Evolutionary conservation across 2,888 invertebrate species (phyloP), one percentile per base, ranked within the genome.

Genomic region (Dryobota labecula): DNA sequence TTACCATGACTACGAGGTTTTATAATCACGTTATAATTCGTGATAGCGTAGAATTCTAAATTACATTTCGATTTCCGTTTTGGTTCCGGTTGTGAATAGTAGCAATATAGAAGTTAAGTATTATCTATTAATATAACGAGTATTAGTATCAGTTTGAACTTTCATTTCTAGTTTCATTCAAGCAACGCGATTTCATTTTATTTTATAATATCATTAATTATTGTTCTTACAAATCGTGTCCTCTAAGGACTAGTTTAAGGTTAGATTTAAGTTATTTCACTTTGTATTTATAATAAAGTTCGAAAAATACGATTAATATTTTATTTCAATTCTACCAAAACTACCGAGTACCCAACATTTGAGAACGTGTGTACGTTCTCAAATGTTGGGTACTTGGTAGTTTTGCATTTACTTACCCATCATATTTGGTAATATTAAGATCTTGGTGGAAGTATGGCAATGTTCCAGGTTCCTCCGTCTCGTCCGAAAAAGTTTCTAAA

Each of bases 61-160:
- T 67, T 60, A 75, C 63, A 75, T 61, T 83, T 70, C 49, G 45
- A 77, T 69, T 78, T 65, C 67, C 67, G 66, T 67, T 85, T 87
- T 85, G 74, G 86, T 88, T 86, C 85, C 82, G 90, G 90, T 91
- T 91, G 91, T 91, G 91, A 90, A 85, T 86, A 81, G 74, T 89
- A 88, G 90, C 86, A 89, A 88, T 89, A 84, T 87, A 88, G 73
- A 64, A 64, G 57, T 70, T 83, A 84, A 83, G 76, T 80, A 84
- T 71, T 77, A 82, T 77, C 69, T 76, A 66, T 60, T 78, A 65
- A 69, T 76, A 57, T 80, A 63, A 68, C 62, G 70, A 83, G 72
- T 74, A 84, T 75, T 79, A 76, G 30, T 49, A 61, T 61, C 83
- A 84, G 74, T 84, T 82, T 70, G 36, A 66, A 67, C 38, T 70